Base-by-base conservation (phyloP, 2,888 invertebrate species). In the Scrobipalpa costella region DNA sequence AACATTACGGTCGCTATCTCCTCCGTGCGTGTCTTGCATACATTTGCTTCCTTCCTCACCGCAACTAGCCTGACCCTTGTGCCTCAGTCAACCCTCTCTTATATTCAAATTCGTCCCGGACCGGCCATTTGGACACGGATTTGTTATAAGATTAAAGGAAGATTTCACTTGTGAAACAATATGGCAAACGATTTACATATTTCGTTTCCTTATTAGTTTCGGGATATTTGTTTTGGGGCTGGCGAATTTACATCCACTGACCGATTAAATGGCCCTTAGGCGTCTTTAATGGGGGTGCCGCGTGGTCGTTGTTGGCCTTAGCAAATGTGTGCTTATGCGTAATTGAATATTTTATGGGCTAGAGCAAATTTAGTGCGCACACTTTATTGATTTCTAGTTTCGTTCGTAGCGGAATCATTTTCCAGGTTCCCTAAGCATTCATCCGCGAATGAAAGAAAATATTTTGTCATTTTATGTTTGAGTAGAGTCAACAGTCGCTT, bases 61-160 rank as follows among this genome's bases (percentile, higher is more conserved):
- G 77, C 83, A 81, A 81, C 84, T 81, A 77, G 80, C 76, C 75
- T 87, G 86, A 88, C 88, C 90, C 90, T 85, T 34, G 7, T 27
- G 55, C 55, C 55, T 34, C 80, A 81, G 71, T 77, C 77, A 81
- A 87, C 90, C 90, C 91, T 85, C 90, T 85, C 84, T 81, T 84
- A 83, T 90, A 90, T 90, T 90, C 89, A 90, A 91, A 90, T 90
- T 86, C 79, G 73, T 75, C 81, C 84, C 85, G 83, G 84, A 80
- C 88, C 89, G 92, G 86, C 89, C 91, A 92, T 92, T 92, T 91
- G 90, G 87, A 90, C 91, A 87, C 90, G 89, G 92, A 92, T 92
- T 92, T 91, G 91, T 91, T 92, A 91, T 91, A 92, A 92, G 92
- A 92, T 92, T 92, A 92, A 91, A 90, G 91, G 91, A 92, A 92